phyloP scores from a whole-genome alignment of 2,888 invertebrate genomes.

The Xestia rhomboidea region DNA sequence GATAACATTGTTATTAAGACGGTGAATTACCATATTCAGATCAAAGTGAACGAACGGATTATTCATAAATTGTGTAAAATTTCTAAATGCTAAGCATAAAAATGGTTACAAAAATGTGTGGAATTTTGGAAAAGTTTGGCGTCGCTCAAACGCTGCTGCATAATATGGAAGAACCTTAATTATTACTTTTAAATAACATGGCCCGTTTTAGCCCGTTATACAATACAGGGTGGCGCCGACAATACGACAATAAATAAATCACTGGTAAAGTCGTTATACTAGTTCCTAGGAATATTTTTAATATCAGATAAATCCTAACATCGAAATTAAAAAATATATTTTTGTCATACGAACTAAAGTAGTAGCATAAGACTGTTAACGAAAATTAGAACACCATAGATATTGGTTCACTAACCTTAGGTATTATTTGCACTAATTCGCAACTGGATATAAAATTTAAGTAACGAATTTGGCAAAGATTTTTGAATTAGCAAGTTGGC shows the following conservation, averaged over 20 bases:
- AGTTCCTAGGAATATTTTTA: neutral
- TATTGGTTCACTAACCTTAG: too few species aligned
- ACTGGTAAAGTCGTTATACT: neutral
- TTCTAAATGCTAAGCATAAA: neutral
- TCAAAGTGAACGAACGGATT: neutral
- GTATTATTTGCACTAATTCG: too few species aligned
- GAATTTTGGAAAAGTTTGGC: neutral
- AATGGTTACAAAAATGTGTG: neutral
- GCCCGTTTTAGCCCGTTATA: neutral
- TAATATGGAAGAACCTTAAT: neutral
- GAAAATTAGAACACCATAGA: too few species aligned
- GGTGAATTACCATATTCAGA: neutral
- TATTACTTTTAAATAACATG: conserved; percentile 3
- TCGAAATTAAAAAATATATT: too few species aligned
- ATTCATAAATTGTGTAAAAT: neutral
- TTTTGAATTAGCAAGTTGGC: too few species aligned
- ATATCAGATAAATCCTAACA: neutral
- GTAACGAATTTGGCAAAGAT: too few species aligned
- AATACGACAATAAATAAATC: neutral
- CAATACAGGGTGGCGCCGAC: neutral
- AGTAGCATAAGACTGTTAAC: too few species aligned
- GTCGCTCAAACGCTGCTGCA: neutral
- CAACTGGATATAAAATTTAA: too few species aligned
- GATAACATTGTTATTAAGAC: neutral
- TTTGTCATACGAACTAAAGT: too few species aligned